Percentiles rank a stretch among this genome's conserved stretches.
These are phyloP conservation scores for Falco biarmicus DNA, from an alignment of 2,797 vertebrate genomes.

Conservation along the genomic window DNA sequence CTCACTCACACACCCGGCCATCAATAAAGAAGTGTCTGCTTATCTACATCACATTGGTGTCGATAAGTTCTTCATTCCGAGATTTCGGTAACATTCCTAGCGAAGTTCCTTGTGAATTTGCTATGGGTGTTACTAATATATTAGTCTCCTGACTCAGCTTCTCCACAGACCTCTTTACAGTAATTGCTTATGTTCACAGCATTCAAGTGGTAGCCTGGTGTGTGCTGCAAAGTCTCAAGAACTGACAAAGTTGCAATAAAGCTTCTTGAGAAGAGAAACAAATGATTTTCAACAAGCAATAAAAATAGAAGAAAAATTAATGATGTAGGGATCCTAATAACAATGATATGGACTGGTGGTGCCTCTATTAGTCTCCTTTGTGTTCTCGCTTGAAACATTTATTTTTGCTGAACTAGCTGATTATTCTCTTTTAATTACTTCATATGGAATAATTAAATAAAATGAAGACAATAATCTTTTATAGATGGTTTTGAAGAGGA, in stretches of 20 bases:
- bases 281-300: constrained; percentile 63
- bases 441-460: constrained; percentile 77
- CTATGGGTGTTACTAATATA: neutral
- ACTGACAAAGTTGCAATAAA: constrained; percentile 35
- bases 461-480: constrained; percentile 77
- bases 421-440: constrained; percentile 76
- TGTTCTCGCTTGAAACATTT: constrained; percentile 66
- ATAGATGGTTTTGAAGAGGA: constrained; percentile 69
- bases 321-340: constrained; percentile 60
- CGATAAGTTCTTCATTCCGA: too few species aligned
- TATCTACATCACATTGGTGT: too few species aligned
- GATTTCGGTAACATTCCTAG: too few species aligned
- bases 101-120: neutral
- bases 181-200: neutral
- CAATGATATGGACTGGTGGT: constrained; percentile 2
- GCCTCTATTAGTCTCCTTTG: constrained; percentile 71
- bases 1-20: too few species aligned
- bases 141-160: neutral
- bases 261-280: constrained; percentile 44
- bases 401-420: constrained; percentile 55
- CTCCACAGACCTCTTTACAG: neutral
- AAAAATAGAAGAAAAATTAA: constrained; percentile 66
- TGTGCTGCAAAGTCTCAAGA: neutral
- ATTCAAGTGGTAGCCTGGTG: neutral
- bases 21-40: too few species aligned